These are phyloP conservation scores for Caenorhabditis imperialis DNA, from an alignment of 2,888 invertebrate species.

Conservation along the genomic window DNA sequence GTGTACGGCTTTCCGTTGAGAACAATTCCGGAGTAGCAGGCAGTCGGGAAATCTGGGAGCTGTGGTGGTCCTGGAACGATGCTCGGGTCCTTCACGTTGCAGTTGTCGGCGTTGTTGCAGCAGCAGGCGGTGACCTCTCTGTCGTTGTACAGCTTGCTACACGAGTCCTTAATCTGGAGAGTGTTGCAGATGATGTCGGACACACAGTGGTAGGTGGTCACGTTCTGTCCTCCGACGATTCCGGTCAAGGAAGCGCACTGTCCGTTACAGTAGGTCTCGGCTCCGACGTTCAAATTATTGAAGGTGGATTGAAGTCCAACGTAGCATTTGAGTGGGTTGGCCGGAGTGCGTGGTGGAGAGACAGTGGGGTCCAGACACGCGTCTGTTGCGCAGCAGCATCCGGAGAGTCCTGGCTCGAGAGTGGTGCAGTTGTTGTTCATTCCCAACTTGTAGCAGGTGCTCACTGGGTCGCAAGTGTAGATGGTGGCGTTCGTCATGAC, in stretches of 20 bases:
- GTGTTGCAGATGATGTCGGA: slow-evolving; percentile 51
- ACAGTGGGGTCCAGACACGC: slow-evolving; percentile 58
- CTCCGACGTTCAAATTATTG: slow-evolving; percentile 53
- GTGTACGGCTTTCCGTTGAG: slow-evolving; percentile 37
- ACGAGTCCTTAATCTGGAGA: slow-evolving; percentile 45
- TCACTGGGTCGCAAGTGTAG: slow-evolving; percentile 56
- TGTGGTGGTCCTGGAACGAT: slow-evolving; percentile 35
- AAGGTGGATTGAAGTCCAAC: slow-evolving; percentile 59
- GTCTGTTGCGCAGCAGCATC: slow-evolving; percentile 56
- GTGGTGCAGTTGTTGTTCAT: slow-evolving; percentile 51
- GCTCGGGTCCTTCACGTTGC: slow-evolving; percentile 51
- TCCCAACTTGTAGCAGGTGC: slow-evolving; percentile 45
- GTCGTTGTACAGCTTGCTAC: slow-evolving; percentile 33
- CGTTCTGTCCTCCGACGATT: slow-evolving; percentile 51
- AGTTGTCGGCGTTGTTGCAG: slow-evolving; percentile 61
- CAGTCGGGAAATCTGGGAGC: slow-evolving; percentile 52
- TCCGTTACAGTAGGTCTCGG: slow-evolving; percentile 56
- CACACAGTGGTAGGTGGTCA: slow-evolving; percentile 59
- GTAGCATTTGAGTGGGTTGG: slow-evolving; percentile 59
- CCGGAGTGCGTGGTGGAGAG: no score
- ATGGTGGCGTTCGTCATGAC: slow-evolving; percentile 39
- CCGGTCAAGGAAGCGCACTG: slow-evolving; percentile 59
- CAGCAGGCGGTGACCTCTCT: slow-evolving; percentile 57
- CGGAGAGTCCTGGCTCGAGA: slow-evolving; percentile 49
- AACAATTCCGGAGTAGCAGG: slow-evolving; percentile 49